Base-by-base conservation (phyloP, 2,888 invertebrate species). In the Tridacna gigas region DNA sequence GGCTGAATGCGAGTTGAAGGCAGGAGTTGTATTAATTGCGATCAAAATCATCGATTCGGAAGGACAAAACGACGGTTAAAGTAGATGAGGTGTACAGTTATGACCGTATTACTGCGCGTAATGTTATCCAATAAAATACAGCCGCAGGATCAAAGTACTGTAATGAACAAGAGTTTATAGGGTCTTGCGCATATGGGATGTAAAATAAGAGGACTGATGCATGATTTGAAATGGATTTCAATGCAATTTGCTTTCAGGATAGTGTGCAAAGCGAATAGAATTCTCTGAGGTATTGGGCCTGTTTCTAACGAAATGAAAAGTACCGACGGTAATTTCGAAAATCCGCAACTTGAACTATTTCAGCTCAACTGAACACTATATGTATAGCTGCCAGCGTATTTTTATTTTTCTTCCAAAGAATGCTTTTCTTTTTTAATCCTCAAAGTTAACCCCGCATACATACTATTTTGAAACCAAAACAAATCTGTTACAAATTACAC, bases 41-140 rank as follows among this genome's bases (percentile, higher is more conserved):
- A 71, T 71, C 51, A 47, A 22, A 71, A 25, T 47, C 71, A 71
- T 47, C 71, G 51, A 51, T 48, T 20, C 22, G 71, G 51, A 71
- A 71, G 63, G 71, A 67, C 71, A 71, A 63, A 63, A 75, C 25
- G 65, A 65, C 63, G 22, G 28, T 47, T 26, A 61, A 75, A 75
- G 22, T 61, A 63, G 28, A 47, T 61, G 63, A 75, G 22, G 26
- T 75, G 75, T 51, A 63, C 63, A 75, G 63, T 75, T 65, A 75
- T 51, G 75, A 47, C 47, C 22, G 75, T 63, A 75, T 75, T 63
- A 75, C 28, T 75, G 22, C 75, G 25, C 75, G 75, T 75, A 75
- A 75, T 75, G 65, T 61, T 63, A 63, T 47, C 63, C 75, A 75
- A 75, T 75, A 75, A 75, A 61, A 75, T 75, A 63, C 20, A 61